Conservation (phyloP, 2,797 vertebrate species). For the Streptopelia turtur region DNA sequence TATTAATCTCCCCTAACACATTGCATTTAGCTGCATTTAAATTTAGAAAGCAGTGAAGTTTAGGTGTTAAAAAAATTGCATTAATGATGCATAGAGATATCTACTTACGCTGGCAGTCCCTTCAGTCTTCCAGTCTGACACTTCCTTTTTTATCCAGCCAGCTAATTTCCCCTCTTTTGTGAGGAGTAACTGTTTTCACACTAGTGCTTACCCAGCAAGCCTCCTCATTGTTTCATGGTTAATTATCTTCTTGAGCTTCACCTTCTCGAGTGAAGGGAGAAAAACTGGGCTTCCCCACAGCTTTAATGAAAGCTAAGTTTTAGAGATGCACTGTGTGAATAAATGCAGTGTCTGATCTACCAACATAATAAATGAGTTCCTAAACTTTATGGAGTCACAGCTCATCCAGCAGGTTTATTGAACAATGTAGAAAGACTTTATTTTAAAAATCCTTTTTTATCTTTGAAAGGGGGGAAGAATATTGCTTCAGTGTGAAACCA, state of each 20-base stretch:
- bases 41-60: constrained; percentile 77
- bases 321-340: constrained; percentile 75
- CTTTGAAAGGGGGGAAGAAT: not conserved
- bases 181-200: constrained; percentile 85
- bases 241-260: constrained; percentile 83
- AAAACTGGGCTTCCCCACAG: constrained; percentile 63
- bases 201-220: constrained; percentile 82
- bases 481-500: constrained; percentile 15
- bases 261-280: constrained; percentile 72
- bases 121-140: constrained; percentile 82
- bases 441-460: not conserved
- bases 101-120: constrained; percentile 78
- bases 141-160: constrained; percentile 82
- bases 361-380: constrained; percentile 77
- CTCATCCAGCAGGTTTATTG: constrained; percentile 65
- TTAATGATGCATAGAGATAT: constrained; percentile 80
- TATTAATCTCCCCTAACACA: constrained; percentile 73
- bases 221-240: constrained; percentile 82
- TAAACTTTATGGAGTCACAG: constrained; percentile 77
- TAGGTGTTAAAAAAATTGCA: constrained; percentile 80
- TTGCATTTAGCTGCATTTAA: constrained; percentile 75
- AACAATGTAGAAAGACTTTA: constrained; percentile 55
- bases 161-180: constrained; percentile 86
- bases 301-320: constrained; percentile 76
- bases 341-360: constrained; percentile 75